A percentile compares a stretch with the other conserved stretches of the same genome.
Conservation (phyloP, 92 coral and sea anemone genomes). For the Nematostella vectensis region DNA sequence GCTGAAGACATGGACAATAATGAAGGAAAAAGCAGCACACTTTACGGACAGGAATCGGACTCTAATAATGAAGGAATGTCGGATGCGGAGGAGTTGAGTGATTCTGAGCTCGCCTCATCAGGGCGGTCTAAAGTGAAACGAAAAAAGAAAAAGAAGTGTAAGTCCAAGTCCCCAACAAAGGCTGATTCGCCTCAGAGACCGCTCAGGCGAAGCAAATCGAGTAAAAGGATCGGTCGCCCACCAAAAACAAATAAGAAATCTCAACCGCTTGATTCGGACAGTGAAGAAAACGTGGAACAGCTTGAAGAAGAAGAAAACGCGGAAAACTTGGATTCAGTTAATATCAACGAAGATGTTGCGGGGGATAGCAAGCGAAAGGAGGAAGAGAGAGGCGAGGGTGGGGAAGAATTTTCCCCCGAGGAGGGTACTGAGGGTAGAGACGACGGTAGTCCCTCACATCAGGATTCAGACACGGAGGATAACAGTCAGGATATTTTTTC, state of each 20-base stretch:
- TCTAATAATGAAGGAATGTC: conserved; percentile 83
- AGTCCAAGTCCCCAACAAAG: conserved; percentile 37
- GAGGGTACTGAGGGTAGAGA: conserved; percentile 2
- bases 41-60: conserved; percentile 48
- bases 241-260: conserved; percentile 37
- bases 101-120: conserved; percentile 39
- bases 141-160: conserved; percentile 56
- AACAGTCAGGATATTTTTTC: conserved; percentile 53
- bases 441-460: conserved; percentile 5
- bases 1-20: conserved; percentile 1
- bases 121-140: conserved; percentile 56
- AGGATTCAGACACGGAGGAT: conserved; percentile 52
- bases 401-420: conserved; percentile 1
- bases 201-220: conserved; percentile 41
- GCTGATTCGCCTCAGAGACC: conserved; percentile 35
- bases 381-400: conserved; percentile 4
- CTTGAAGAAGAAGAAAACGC: neutral
- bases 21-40: conserved; percentile 10
- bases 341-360: neutral
- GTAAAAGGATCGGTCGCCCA: conserved; percentile 55
- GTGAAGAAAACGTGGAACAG: conserved; percentile 33
- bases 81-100: conserved; percentile 77
- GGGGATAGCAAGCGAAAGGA: neutral
- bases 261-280: conserved; percentile 30
- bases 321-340: neutral